Conservation (phyloP, 2,888 invertebrate genomes). For the Elegia similella region DNA sequence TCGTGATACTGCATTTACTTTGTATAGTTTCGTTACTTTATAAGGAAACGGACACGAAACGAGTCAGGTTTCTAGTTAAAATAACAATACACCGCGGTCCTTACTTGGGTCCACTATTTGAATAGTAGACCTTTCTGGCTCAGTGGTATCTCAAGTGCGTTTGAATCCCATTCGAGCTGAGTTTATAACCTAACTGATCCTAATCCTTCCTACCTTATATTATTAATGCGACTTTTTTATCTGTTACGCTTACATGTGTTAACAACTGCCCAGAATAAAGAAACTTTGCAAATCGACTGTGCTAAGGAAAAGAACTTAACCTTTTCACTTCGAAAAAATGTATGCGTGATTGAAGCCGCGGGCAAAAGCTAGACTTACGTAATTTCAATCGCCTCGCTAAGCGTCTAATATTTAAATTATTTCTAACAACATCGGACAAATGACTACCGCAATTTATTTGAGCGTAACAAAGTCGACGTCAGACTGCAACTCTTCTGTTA, state of each 20-base stretch:
- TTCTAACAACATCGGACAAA: background rate
- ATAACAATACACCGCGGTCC: conserved; percentile 7
- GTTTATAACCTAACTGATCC: too few relatives aligned
- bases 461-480: background rate
- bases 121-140: background rate
- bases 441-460: background rate
- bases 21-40: conserved; percentile 2
- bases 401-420: background rate
- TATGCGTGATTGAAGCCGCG: too few relatives aligned
- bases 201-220: too few relatives aligned
- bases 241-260: too few relatives aligned
- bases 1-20: conserved; percentile 1
- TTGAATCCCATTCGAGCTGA: too few relatives aligned
- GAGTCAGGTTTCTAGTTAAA: conserved; percentile 13
- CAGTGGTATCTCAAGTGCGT: too few relatives aligned
- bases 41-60: conserved; percentile 6
- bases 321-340: too few relatives aligned
- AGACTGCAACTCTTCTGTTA: background rate
- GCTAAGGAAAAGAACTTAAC: too few relatives aligned
- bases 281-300: too few relatives aligned
- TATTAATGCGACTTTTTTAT: too few relatives aligned
- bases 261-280: too few relatives aligned
- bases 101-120: background rate
- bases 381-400: background rate
- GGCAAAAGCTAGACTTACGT: too few relatives aligned